phyloP scores from a whole-genome alignment of 1,140 invertebrate species.

The Drosophila baimaii region DNA sequence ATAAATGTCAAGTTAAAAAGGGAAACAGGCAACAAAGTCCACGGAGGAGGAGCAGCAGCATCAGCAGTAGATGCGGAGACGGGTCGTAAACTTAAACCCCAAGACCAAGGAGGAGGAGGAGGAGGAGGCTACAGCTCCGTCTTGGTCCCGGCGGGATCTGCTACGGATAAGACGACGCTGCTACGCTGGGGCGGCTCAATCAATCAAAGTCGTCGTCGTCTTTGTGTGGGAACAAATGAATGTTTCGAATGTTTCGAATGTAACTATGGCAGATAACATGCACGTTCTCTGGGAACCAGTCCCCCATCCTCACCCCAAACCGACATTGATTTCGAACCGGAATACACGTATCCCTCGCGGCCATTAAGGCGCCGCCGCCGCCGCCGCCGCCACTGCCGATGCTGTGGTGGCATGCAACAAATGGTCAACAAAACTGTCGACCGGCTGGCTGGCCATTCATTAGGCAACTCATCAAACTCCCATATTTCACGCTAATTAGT shows the following conservation, averaged over 20 bases:
- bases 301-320: no score
- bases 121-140: neutral
- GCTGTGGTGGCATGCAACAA: constrained; percentile 39
- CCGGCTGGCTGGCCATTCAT: constrained; percentile 36
- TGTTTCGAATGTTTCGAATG: constrained; percentile 49
- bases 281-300: constrained; percentile 17
- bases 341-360: constrained; percentile 10
- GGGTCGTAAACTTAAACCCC: constrained; percentile 45
- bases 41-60: neutral
- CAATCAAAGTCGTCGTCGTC: constrained; percentile 72
- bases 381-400: no score
- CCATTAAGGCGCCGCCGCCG: constrained; percentile 19
- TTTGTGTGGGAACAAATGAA: constrained; percentile 49
- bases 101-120: no score
- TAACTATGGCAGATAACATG: constrained; percentile 61
- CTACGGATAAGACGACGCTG: constrained; percentile 1
- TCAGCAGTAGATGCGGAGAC: constrained; percentile 2
- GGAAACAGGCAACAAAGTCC: constrained; percentile 26
- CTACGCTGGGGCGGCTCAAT: constrained; percentile 53
- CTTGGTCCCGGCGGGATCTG: no score
- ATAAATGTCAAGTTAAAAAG: constrained; percentile 78
- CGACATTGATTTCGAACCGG: constrained; percentile 44
- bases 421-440: constrained; percentile 60
- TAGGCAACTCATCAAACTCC: constrained; percentile 61
- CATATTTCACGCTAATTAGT: constrained; percentile 74